A percentile compares a stretch with the other conserved stretches of the same genome.
Conservation (phyloP, 2,113 vertebrate species). For the Pelecanoides urinatrix region DNA sequence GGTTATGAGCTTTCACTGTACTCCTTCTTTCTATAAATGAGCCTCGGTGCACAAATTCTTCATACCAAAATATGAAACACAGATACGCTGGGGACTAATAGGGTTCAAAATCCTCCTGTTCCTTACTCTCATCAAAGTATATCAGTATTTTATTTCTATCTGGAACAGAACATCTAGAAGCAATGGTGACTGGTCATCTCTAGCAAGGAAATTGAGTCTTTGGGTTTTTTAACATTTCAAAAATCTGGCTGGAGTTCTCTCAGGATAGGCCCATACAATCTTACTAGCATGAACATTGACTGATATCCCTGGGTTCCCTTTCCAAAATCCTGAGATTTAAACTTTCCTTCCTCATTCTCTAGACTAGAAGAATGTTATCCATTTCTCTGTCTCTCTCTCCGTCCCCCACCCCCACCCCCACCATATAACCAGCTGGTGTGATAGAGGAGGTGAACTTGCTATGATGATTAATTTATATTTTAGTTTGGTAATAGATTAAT, state of each 20-base stretch:
- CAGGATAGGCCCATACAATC: neutral
- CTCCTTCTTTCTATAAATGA: neutral
- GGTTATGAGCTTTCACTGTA: neutral
- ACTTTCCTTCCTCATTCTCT: neutral
- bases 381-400: neutral
- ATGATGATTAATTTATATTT: neutral
- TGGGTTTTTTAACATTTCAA: neutral
- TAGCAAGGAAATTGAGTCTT: neutral
- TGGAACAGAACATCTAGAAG: neutral
- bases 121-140: neutral
- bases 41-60: neutral
- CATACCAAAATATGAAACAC: neutral
- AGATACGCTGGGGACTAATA: neutral
- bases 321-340: neutral
- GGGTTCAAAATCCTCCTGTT: neutral
- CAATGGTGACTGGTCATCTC: neutral
- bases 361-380: neutral
- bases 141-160: neutral
- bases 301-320: neutral
- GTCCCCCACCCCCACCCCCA: fast-evolving
- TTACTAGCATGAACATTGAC: neutral
- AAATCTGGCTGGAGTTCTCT: neutral
- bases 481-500: neutral
- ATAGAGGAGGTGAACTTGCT: neutral
- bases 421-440: neutral